Conservation (phyloP, 2,888 invertebrate species). For the Ophioninae sp. region DNA sequence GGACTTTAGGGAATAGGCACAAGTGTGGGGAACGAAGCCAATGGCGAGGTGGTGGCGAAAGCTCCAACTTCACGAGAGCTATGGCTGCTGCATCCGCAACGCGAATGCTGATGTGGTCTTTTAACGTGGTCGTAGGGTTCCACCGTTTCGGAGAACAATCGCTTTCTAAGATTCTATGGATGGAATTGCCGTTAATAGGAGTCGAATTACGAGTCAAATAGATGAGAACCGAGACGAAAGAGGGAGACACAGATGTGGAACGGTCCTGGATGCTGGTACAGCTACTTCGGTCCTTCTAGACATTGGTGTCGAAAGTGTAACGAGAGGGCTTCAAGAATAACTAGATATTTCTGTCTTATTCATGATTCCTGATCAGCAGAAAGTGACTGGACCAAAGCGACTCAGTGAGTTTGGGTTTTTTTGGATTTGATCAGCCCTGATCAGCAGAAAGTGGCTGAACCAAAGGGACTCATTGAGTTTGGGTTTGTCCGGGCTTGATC, state of each 20-base stretch:
- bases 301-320: not conserved
- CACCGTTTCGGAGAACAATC: conserved; percentile 69
- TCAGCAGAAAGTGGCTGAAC: no score
- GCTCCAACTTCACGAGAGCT: conserved; percentile 45
- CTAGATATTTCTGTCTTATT: not conserved
- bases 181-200: conserved; percentile 71
- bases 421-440: no score
- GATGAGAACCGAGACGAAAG: conserved; percentile 7
- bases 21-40: conserved; percentile 39
- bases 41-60: conserved; percentile 45
- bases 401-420: no score
- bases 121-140: conserved; percentile 56
- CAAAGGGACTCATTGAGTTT: no score
- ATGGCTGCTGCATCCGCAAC: conserved; percentile 51
- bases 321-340: not conserved
- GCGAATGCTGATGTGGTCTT: conserved; percentile 71
- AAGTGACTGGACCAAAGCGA: no score
- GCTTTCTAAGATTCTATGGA: conserved; percentile 71
- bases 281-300: not conserved
- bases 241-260: conserved; percentile 6
- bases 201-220: conserved; percentile 54
- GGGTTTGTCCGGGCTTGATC: no score
- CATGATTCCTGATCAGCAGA: not conserved
- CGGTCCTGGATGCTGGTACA: not conserved
- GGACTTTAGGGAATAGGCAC: conserved; percentile 24